Conservation (phyloP, 2,113 vertebrate genomes). For the Pleuronectes platessa region DNA sequence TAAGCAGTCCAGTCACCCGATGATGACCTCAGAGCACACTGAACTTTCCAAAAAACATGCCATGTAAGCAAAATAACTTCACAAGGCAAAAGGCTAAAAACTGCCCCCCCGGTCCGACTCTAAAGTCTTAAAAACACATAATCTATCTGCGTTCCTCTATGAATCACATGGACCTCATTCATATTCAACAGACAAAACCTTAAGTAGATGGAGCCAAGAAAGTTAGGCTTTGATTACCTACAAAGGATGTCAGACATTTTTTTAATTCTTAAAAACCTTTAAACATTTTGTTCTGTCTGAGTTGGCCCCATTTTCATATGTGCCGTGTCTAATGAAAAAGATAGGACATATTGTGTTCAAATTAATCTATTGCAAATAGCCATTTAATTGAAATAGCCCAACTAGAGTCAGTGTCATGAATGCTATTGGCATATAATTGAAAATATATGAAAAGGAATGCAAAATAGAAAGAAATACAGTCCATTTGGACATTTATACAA, state of each 20-base stretch:
- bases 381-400: not conserved
- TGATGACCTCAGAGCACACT: constrained; percentile 12
- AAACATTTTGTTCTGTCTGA: not conserved
- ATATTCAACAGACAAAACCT: not conserved
- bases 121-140: not conserved
- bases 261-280: too few relatives aligned
- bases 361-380: not conserved
- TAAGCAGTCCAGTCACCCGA: constrained; percentile 16
- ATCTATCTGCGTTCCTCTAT: not conserved
- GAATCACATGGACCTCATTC: not conserved
- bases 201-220: not conserved
- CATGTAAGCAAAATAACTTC: constrained; percentile 4
- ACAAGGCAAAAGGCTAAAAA: not conserved
- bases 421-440: not conserved
- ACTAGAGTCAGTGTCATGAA: not conserved
- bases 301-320: not conserved
- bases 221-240: not conserved
- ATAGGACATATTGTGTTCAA: too few relatives aligned
- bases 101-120: not conserved
- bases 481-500: too few relatives aligned
- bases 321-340: not conserved
- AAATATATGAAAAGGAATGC: too few relatives aligned
- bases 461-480: not conserved
- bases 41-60: constrained; percentile 25
- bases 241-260: not conserved